Evolutionary conservation across 2,113 vertebrate species (phyloP).

Genomic region (Eurypyga helias): DNA sequence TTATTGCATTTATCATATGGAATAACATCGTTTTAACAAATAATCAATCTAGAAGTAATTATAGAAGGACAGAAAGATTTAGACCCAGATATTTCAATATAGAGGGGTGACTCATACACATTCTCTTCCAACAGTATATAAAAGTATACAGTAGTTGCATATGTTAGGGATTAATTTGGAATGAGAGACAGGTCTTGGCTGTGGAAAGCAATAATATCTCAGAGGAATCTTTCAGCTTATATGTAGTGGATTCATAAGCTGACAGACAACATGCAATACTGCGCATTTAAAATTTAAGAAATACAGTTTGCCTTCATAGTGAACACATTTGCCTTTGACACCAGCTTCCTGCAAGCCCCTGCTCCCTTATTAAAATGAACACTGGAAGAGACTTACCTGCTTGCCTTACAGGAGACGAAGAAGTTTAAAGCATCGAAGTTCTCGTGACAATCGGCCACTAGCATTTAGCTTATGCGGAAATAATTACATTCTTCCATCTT

Average conservation of each 20-base stretch:
- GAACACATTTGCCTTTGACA: background rate
- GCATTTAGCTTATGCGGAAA: constrained; percentile 28
- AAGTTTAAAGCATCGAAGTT: constrained; percentile 37
- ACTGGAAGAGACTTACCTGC: constrained; percentile 20
- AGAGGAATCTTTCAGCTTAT: background rate
- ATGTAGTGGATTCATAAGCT: background rate
- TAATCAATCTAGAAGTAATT: background rate
- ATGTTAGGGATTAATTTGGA: background rate
- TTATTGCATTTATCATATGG: background rate
- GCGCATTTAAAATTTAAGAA: background rate
- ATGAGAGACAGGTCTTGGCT: background rate
- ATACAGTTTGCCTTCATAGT: background rate
- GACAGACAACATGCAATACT: background rate
- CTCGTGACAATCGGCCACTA: background rate
- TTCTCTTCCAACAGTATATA: background rate
- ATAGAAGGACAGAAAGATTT: background rate
- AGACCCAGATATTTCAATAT: background rate
- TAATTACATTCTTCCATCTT: constrained; percentile 46
- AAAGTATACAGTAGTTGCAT: background rate
- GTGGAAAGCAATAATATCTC: background rate
- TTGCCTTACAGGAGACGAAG: background rate
- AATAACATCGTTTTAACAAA: background rate
- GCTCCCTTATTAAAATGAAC: background rate
- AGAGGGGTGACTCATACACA: background rate
- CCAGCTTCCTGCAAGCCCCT: background rate